phyloP scores from a whole-genome alignment of 2,797 vertebrate species.

The Bufotes viridis region DNA sequence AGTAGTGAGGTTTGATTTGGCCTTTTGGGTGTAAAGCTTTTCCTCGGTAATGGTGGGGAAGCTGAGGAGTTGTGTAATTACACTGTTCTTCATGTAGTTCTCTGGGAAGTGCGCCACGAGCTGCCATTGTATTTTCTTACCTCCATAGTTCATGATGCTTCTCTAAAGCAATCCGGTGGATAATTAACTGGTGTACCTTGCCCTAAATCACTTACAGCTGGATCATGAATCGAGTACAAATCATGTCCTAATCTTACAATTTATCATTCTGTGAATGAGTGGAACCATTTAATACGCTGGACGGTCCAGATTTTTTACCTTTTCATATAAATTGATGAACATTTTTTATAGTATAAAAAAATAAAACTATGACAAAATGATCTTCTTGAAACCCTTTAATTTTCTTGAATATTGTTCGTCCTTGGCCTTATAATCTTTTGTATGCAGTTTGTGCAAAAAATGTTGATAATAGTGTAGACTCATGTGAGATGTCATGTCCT shows the following conservation, averaged over 20 bases:
- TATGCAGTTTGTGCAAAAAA: no score
- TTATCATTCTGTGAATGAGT: not conserved
- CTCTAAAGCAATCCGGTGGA: not conserved
- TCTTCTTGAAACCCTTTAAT: no score
- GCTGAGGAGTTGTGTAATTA: not conserved
- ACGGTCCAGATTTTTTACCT: not conserved
- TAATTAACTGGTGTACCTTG: constrained; percentile 15
- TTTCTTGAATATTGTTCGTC: no score
- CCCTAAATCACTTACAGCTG: not conserved
- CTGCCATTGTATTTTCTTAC: not conserved
- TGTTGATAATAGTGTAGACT: not conserved
- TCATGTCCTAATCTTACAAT: not conserved
- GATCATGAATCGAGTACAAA: not conserved
- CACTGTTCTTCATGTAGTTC: not conserved
- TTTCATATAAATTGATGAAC: not conserved
- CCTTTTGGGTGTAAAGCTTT: no score
- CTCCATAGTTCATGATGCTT: not conserved
- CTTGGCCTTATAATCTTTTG: no score
- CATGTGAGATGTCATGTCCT: constrained; percentile 23
- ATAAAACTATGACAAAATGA: not conserved
- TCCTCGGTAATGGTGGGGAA: no score
- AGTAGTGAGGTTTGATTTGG: no score
- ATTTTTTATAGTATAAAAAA: not conserved
- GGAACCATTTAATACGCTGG: not conserved
- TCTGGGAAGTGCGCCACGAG: not conserved